Percentiles rank a stretch among this genome's conserved stretches.
Evolutionary conservation across 2,888 invertebrate genomes (phyloP).

Genomic region (Erannis defoliaria): DNA sequence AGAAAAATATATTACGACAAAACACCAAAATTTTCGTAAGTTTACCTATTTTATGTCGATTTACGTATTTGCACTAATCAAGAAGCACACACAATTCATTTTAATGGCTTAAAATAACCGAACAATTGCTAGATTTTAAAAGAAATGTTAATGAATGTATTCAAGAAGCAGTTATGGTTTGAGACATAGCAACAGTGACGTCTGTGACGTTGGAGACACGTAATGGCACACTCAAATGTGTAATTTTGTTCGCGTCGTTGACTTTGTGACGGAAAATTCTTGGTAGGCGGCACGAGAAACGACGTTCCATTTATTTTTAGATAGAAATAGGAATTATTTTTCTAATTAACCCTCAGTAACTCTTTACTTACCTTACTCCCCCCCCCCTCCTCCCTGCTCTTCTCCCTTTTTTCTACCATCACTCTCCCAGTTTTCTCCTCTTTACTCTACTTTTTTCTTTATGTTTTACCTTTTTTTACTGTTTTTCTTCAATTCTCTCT

Average conservation of each 20-base stretch:
- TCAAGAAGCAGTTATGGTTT: constrained; percentile 5
- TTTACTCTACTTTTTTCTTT: too few relatives aligned
- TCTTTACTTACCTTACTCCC: too few relatives aligned
- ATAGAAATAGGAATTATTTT: too few relatives aligned
- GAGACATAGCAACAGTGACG: constrained; percentile 47
- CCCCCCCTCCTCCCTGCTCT: too few relatives aligned
- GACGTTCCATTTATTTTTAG: constrained; percentile 4
- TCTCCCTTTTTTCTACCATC: too few relatives aligned
- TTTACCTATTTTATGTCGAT: not conserved
- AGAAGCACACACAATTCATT: constrained; percentile 11
- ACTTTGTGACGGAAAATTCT: constrained; percentile 42
- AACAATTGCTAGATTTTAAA: constrained; percentile 29
- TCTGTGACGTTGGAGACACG: constrained; percentile 39
- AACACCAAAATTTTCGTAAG: not conserved
- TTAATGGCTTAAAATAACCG: constrained; percentile 15
- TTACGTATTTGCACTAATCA: constrained; percentile 11
- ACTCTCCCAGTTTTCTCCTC: too few relatives aligned
- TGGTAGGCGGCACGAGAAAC: constrained; percentile 41
- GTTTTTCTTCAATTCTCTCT: too few relatives aligned
- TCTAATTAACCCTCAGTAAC: not conserved
- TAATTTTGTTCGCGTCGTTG: constrained; percentile 44
- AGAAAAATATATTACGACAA: not conserved
- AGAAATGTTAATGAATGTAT: constrained; percentile 31
- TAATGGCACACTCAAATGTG: constrained; percentile 32
- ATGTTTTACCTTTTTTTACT: too few relatives aligned